Evolutionary conservation across 2,888 invertebrate species (phyloP), one percentile per base, ranked within the genome.

Genomic region (Apomyelois bistriatella): DNA sequence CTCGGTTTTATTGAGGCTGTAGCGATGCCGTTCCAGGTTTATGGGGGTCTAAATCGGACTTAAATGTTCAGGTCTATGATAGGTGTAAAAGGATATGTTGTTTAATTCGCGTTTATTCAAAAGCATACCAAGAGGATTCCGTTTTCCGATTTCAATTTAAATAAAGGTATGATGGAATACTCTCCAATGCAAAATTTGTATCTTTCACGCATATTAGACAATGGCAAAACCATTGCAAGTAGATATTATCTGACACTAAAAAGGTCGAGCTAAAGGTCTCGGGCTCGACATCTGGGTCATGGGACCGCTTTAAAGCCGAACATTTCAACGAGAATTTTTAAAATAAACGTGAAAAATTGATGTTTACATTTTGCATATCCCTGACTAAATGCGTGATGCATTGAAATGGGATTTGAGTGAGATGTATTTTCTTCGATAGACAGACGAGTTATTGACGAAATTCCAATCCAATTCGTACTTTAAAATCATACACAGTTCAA

Each of bases 231-330:
- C 13, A n/a, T 12, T 15, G 28, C 30, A 30, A 12, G 43, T 13
- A 41, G 13, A 43, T 43, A 12, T 12, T 43, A 30, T 43, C 30
- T n/a, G 40, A n/a, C 43, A 12, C 43, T 43, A 28, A 1, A 43
- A 43, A 43, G 43, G 43, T 30, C 43, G 43, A 43, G 43, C 28
- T 30, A 43, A 43, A 43, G 43, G 43, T 43, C 43, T 13, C 12
- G 43, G 43, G 12, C 30, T 8, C 7, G 42, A 1, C 42, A 43
- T 28, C 43, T 43, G 9, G 43, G 43, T 43, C 43, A 43, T 43
- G 43, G 43, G 30, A 43, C 30, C 30, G 12, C 30, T 22, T 41
- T 40, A 22, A 12, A 30, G 13, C 30, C 30, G 13, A 43, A 43
- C 30, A 30, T 30, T 6, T 28, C 3, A 17, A 22, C 30, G 13